Base-by-base conservation (phyloP, 2,888 invertebrate species). In the Melolontha melolontha region DNA sequence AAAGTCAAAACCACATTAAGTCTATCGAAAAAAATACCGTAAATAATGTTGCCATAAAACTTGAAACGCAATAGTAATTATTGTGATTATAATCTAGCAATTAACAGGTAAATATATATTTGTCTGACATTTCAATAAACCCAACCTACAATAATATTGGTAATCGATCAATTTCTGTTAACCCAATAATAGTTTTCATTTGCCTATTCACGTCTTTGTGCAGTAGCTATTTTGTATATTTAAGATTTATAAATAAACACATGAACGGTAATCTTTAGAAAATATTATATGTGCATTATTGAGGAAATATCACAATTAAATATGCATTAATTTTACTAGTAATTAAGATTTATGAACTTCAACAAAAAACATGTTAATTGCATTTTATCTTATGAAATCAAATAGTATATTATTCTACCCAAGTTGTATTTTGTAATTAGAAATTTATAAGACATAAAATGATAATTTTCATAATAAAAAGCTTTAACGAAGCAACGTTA, bases 11-110 rank as follows among this genome's bases (percentile, higher is more conserved):
- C 59, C 14, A 44, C 7, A 27, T 47, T 17, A 47, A 34, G 34
- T 10, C 29, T 59, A 14, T 16, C 16, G 44, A 44, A 59, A 47
- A 14, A 17, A n/a, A 0, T 5, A 57, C 2, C 29, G 42, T 27
- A 52, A 14, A n/a, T 42, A 47, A 34, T 49, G 5, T 12, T 34
- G 14, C 10, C 27, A 49, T 34, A 16, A 54, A 17, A n/a, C n/a
- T n/a, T n/a, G n/a, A n/a, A n/a, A 54, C 40, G 54, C 17, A 17
- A 47, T 47, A 62, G 12, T 47, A 34, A 47, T 47, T 42, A 34
- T 62, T 62, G 29, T 47, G 59, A 62, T 62, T 34, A 62, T 34
- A 34, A 62, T 62, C 59, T 62, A 29, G 14, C 34, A 47, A 34
- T 47, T 47, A 62, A 39, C 16, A 44, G 34, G 2, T 1, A 16